Percentiles rank a stretch among this genome's conserved stretches.
phyloP scores from a whole-genome alignment of 2,113 vertebrate genomes.

The Numenius arquata region DNA sequence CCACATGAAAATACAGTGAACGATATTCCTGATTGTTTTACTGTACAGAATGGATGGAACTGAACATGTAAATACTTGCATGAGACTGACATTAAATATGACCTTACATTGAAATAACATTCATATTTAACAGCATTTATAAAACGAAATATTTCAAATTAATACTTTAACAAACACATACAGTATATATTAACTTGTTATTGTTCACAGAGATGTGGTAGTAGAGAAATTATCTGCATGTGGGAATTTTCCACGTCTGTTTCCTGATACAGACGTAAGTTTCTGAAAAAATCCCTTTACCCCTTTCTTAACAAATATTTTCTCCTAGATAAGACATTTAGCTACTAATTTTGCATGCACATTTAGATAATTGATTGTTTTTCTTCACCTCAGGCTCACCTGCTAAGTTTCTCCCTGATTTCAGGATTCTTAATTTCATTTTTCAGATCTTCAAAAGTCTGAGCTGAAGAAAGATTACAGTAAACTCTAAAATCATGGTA shows the following conservation, averaged over 20 bases:
- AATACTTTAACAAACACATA: background rate
- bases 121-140: background rate
- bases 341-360: background rate
- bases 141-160: background rate
- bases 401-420: constrained; percentile 89
- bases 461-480: constrained; percentile 91
- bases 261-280: background rate
- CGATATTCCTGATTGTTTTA: rapidly evolving
- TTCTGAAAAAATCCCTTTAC: background rate
- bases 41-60: background rate
- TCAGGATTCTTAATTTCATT: constrained; percentile 92
- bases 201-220: background rate
- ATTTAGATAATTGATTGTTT: background rate
- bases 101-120: background rate
- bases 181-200: background rate
- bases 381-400: constrained; percentile 75
- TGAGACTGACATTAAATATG: background rate
- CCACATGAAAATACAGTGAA: background rate
- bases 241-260: background rate
- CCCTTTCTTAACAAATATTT: background rate
- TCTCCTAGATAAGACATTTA: background rate
- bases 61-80: background rate
- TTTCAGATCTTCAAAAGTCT: constrained; percentile 89
- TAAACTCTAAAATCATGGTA: constrained; percentile 97
- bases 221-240: background rate